These are phyloP conservation scores for Murina feae DNA, from an alignment of 2,113 vertebrate species.

Conservation along the genomic window DNA sequence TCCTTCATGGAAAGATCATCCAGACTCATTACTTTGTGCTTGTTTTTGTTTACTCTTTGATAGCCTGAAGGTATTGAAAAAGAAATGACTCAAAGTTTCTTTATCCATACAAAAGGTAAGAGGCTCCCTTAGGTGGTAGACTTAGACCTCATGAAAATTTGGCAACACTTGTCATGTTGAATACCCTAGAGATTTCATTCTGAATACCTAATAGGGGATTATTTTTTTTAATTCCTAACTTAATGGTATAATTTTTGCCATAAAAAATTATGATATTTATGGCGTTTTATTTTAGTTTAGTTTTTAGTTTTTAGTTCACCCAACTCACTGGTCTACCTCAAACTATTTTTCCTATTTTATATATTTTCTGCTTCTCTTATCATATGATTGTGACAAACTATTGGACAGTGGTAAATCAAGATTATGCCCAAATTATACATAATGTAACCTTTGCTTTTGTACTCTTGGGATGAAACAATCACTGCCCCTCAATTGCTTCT, in stretches of 20 bases:
- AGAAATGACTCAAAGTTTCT: conserved; percentile 76
- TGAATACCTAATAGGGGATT: not conserved
- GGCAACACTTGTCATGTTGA: not conserved
- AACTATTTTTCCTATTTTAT: not conserved
- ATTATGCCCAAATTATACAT: not conserved
- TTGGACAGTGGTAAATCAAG: not conserved
- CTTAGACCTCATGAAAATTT: not conserved
- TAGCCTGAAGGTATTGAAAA: conserved; percentile 81
- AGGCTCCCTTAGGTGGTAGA: not conserved
- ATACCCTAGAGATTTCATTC: not conserved
- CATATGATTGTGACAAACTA: not conserved
- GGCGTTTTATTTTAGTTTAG: not conserved
- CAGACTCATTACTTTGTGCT: not conserved
- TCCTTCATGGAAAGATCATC: not conserved
- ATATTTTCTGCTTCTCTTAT: not conserved
- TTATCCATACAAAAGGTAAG: conserved; percentile 80
- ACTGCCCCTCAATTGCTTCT: not conserved
- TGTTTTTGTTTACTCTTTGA: conserved; percentile 37
- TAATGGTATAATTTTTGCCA: not conserved
- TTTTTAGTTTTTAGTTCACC: not conserved
- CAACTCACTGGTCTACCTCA: not conserved
- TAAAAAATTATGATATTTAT: not conserved
- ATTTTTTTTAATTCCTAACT: not conserved
- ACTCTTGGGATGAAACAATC: not conserved
- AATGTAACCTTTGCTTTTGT: not conserved